Conservation (phyloP, 37 sponge, comb jelly and placozoan genomes). For the Petrosia ficiformis region DNA sequence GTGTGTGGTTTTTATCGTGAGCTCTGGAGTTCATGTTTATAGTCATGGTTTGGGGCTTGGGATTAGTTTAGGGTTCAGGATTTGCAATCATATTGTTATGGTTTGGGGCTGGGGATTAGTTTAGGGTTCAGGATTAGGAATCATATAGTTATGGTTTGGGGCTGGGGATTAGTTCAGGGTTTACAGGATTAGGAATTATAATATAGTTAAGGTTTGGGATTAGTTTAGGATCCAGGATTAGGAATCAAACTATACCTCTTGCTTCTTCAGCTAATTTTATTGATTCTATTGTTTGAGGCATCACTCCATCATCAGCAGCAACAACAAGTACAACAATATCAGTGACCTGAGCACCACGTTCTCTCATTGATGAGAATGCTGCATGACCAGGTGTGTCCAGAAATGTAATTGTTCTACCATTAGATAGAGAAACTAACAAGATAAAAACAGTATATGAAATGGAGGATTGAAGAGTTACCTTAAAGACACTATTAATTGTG, state of each 20-base stretch:
- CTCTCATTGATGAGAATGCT: conserved; percentile 86
- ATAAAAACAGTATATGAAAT: neutral
- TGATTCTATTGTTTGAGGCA: conserved; percentile 84
- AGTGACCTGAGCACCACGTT: conserved; percentile 77
- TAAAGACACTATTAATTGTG: neutral
- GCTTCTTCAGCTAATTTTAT: conserved; percentile 70
- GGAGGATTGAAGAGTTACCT: neutral
- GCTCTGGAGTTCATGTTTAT: too few relatives aligned
- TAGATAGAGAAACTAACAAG: conserved; percentile 21
- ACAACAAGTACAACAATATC: conserved; percentile 94
- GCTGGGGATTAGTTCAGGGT: too few relatives aligned
- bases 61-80: too few relatives aligned
- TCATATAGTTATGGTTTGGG: too few relatives aligned
- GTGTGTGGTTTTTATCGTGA: too few relatives aligned
- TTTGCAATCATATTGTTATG: too few relatives aligned
- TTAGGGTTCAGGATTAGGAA: too few relatives aligned
- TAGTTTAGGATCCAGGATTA: too few relatives aligned
- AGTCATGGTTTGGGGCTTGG: too few relatives aligned
- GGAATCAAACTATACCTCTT: conserved; percentile 33
- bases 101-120: too few relatives aligned
- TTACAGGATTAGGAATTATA: too few relatives aligned
- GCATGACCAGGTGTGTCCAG: conserved; percentile 99
- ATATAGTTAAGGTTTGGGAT: too few relatives aligned
- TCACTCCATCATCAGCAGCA: conserved; percentile 91
- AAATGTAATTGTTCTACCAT: conserved; percentile 75